Percentiles rank a stretch among this genome's conserved stretches.
Conservation (phyloP, 30 jellyfish, hydroid and myxozoan genomes). For the Aurelia aurita complex sp. Pacific region DNA sequence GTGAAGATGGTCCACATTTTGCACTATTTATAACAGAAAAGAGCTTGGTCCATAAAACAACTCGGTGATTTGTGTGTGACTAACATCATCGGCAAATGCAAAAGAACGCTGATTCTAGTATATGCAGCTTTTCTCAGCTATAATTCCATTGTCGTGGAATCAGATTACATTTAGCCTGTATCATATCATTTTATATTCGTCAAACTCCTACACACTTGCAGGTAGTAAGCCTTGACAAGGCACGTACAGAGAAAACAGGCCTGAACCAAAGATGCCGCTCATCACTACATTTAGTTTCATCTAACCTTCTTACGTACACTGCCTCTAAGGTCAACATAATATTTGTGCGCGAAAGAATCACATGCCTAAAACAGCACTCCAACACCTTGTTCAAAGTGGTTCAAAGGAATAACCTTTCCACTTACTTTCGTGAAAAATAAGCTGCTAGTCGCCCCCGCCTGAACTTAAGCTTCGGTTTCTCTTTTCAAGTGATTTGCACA, state of each 20-base stretch:
- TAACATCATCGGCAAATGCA: no score
- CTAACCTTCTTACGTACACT: neutral
- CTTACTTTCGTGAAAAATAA: conserved; percentile 14
- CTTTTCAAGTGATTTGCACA: conserved; percentile 7
- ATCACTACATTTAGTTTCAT: neutral
- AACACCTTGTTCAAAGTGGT: conserved; percentile 11
- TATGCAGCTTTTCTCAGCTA: neutral
- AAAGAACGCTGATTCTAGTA: no score
- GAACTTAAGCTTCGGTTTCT: conserved; percentile 2
- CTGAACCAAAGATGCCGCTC: conserved; percentile 9
- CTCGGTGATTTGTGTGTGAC: no score
- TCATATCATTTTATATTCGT: neutral
- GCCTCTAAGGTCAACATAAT: conserved; percentile 22
- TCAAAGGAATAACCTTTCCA: conserved; percentile 10
- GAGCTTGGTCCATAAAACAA: no score
- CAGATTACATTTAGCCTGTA: conserved; percentile 11
- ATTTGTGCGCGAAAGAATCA: conserved; percentile 18
- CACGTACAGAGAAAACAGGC: conserved; percentile 9
- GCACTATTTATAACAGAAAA: no score
- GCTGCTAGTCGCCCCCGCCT: conserved; percentile 4
- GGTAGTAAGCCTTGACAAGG: conserved; percentile 4
- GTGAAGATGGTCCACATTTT: no score
- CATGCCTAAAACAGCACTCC: neutral
- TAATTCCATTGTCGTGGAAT: neutral
- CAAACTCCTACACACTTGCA: conserved; percentile 3